phyloP scores from a whole-genome alignment of 2,797 vertebrate genomes.

The Cirrhinus molitorella region DNA sequence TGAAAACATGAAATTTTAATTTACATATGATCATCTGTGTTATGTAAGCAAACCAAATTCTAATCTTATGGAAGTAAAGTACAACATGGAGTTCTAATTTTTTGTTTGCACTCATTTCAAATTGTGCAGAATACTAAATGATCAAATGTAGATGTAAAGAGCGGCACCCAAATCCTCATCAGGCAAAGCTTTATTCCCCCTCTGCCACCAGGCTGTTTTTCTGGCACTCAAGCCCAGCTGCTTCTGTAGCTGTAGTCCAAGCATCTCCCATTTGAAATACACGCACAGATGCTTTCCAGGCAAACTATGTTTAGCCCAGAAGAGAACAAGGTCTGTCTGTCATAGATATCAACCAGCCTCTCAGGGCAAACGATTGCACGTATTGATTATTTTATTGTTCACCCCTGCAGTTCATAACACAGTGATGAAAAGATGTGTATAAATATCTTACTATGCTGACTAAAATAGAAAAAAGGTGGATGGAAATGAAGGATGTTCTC shows the following conservation, averaged over 20 bases:
- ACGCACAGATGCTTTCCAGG: constrained; percentile 48
- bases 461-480: background rate
- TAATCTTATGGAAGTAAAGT: background rate
- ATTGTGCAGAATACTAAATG: constrained; percentile 12
- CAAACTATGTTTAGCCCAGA: constrained; percentile 70
- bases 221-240: constrained; percentile 44
- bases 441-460: background rate
- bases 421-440: background rate
- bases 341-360: constrained; percentile 64
- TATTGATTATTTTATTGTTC: constrained; percentile 24
- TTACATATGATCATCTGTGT: too few species aligned
- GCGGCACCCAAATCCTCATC: constrained; percentile 58
- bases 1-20: too few species aligned
- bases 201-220: constrained; percentile 51
- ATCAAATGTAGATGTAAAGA: constrained; percentile 4
- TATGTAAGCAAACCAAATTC: background rate
- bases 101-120: background rate
- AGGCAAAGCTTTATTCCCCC: constrained; percentile 53
- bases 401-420: background rate
- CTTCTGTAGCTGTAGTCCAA: constrained; percentile 29
- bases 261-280: constrained; percentile 43
- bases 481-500: background rate
- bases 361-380: constrained; percentile 16
- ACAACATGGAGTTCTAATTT: too few species aligned
- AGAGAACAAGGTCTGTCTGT: constrained; percentile 58